These are phyloP conservation scores for Acronicta alni DNA, from an alignment of 2,888 invertebrate genomes.

Conservation along the genomic window DNA sequence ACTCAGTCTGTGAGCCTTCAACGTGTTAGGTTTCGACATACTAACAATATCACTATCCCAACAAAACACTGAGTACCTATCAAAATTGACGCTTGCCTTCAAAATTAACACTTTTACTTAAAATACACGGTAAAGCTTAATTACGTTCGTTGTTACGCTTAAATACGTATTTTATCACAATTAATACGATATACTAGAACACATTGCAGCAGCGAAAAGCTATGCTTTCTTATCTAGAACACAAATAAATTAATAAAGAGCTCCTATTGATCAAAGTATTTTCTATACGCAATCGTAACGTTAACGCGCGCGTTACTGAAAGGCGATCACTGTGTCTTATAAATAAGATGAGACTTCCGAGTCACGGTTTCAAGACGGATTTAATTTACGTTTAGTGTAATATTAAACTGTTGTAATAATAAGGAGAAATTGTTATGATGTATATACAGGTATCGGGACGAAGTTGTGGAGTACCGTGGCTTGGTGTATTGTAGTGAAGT, in stretches of 20 bases:
- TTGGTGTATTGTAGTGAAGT: slow-evolving; percentile 82
- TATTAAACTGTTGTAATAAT: slow-evolving; percentile 76
- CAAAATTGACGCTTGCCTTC: slow-evolving; percentile 62
- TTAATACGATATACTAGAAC: slow-evolving; percentile 58
- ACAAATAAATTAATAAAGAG: slow-evolving; percentile 87
- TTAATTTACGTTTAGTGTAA: slow-evolving; percentile 76
- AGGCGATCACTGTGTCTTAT: slow-evolving; percentile 30
- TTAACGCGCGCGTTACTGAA: slow-evolving; percentile 47
- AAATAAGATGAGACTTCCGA: slow-evolving; percentile 36
- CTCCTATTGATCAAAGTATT: slow-evolving; percentile 84
- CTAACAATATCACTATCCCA: slow-evolving; percentile 69
- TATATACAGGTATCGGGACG: slow-evolving; percentile 84
- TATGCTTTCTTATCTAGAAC: slow-evolving; percentile 75
- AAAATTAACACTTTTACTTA: slow-evolving; percentile 63
- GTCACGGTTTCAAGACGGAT: slow-evolving; percentile 77
- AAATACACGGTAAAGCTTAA: slow-evolving; percentile 66
- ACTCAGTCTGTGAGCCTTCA: slow-evolving; percentile 86
- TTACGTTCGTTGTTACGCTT: slow-evolving; percentile 74
- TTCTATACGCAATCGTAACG: slow-evolving; percentile 51
- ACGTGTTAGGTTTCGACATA: slow-evolving; percentile 85
- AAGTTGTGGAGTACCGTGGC: slow-evolving; percentile 83
- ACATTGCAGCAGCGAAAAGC: slow-evolving; percentile 69
- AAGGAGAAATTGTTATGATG: slow-evolving; percentile 83
- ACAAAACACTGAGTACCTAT: slow-evolving; percentile 55
- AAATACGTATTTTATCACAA: slow-evolving; percentile 67